Base-by-base conservation (phyloP, 2,888 invertebrate species). In the Ormyrus rosae region DNA sequence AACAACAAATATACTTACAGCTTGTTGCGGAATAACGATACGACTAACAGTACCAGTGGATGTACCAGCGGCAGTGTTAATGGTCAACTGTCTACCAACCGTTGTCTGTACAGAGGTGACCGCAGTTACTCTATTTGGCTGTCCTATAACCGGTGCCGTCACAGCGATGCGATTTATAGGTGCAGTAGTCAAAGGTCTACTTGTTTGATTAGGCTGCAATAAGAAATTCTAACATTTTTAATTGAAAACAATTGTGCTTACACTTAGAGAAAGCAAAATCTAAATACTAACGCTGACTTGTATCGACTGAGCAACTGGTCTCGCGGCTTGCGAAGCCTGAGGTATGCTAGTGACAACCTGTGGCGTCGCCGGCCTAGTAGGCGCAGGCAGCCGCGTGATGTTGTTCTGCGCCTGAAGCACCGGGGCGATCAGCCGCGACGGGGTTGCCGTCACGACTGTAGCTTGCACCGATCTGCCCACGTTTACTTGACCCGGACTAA, bases 11-110 rank as follows among this genome's bases (percentile, higher is more conserved):
- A 34, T 50, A 81, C 78, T 78, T 82, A 90, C 90, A 82, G 89
- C 89, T 78, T 89, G 89, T 10, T 88, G 86, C 51, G 90, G 90
- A 74, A 90, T 89, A 55, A 90, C 89, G 67, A 90, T 90, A 13
- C 90, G 88, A 80, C 88, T 89, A 56, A 90, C 88, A 53, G 87
- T 88, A 1, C 86, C 86, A 10, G 86, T 84, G n/a, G 88, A 83
- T 9, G 86, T 80, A 9, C 87, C 86, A 7, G 86, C 83, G n/a
- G 83, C 81, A 60, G 85, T 85, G 56, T 86, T 84, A 64, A 90
- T 89, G 6, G 89, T 86, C 67, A 91, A 82, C 78, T 89, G 90
- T 68, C 89, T 86, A 5, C 86, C 87, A 6, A 87, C 85, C 4
- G 86, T 85, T 55, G 90, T 87, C 81, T 90, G 90, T 48, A 90